A percentile compares a stretch with the other conserved stretches of the same genome.
phyloP scores from a whole-genome alignment of 1,140 invertebrate species.

The Scaptomyza pallida region DNA sequence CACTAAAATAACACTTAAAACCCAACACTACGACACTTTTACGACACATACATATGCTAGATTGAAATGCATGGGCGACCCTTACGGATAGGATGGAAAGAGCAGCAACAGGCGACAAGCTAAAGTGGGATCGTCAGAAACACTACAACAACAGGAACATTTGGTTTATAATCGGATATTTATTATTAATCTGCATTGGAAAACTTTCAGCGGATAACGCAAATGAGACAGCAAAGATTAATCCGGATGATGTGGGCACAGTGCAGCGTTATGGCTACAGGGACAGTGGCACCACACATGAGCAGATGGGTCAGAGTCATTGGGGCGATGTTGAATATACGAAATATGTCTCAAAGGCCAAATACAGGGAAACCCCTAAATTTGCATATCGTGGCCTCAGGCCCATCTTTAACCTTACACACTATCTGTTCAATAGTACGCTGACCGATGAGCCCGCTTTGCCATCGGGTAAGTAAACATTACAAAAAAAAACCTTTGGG shows the following conservation, averaged over 20 bases:
- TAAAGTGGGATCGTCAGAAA: too few species aligned
- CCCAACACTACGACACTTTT: too few species aligned
- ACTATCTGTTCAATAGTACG: slow-evolving; percentile 35
- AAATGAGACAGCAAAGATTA: too few species aligned
- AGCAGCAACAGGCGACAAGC: too few species aligned
- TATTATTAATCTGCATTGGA: too few species aligned
- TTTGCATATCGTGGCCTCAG: slow-evolving; percentile 22
- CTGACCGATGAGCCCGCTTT: slow-evolving; percentile 25
- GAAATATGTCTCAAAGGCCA: background rate
- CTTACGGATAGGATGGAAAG: too few species aligned
- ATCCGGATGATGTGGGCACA: background rate
- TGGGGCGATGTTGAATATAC: slow-evolving; percentile 38
- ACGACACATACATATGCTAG: too few species aligned
- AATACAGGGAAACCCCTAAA: slow-evolving; percentile 10
- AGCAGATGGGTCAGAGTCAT: slow-evolving; percentile 50
- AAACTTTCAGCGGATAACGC: too few species aligned
- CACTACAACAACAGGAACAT: too few species aligned
- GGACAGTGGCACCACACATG: slow-evolving; percentile 52
- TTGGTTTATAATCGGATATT: too few species aligned
- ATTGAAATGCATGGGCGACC: too few species aligned
- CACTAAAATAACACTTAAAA: too few species aligned
- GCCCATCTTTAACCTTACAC: slow-evolving; percentile 46
- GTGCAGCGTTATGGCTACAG: background rate
- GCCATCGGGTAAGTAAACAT: slow-evolving; percentile 8
- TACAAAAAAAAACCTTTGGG: background rate